Evolutionary conservation across 2,888 invertebrate genomes (phyloP).

Genomic region (Branchipolynoe longqiensis): DNA sequence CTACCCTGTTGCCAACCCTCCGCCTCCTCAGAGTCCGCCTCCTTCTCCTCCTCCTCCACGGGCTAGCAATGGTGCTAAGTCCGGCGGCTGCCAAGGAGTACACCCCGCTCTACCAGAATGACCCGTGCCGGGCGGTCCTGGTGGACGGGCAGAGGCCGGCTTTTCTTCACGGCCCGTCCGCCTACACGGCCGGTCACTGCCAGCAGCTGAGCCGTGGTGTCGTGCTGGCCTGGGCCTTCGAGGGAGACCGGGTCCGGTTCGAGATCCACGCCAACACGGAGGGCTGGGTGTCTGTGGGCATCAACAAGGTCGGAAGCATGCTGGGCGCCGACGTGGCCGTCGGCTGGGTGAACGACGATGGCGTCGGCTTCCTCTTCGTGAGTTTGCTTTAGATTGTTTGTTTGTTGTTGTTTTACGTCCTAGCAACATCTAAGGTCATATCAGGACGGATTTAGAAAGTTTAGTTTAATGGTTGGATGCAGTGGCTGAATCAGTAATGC

Average conservation of each 20-base stretch:
- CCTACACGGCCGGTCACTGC: constrained; percentile 15
- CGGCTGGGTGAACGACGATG: constrained; percentile 39
- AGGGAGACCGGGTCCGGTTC: background rate
- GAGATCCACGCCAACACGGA: constrained; percentile 34
- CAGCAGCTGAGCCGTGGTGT: constrained; percentile 3
- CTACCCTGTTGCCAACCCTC: too few relatives aligned
- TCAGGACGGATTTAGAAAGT: too few relatives aligned
- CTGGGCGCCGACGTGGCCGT: constrained; percentile 11
- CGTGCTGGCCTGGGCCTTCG: constrained; percentile 20
- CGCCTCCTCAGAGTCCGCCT: too few relatives aligned
- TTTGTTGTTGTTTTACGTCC: too few relatives aligned
- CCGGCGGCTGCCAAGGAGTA: too few relatives aligned
- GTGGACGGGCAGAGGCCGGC: background rate
- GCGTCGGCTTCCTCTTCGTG: constrained; percentile 1
- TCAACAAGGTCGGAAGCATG: constrained; percentile 4
- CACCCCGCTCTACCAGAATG: background rate
- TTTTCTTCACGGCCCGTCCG: background rate
- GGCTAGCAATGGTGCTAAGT: too few relatives aligned
- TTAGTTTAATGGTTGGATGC: too few relatives aligned
- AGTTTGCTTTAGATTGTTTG: too few relatives aligned
- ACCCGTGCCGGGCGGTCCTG: background rate
- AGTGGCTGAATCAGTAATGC: too few relatives aligned
- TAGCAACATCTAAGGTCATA: too few relatives aligned
- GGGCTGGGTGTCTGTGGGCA: constrained; percentile 43
- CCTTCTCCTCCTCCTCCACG: too few relatives aligned